Conservation (phyloP, 2,797 vertebrate genomes). For the Triplophysa yarkandensis region DNA sequence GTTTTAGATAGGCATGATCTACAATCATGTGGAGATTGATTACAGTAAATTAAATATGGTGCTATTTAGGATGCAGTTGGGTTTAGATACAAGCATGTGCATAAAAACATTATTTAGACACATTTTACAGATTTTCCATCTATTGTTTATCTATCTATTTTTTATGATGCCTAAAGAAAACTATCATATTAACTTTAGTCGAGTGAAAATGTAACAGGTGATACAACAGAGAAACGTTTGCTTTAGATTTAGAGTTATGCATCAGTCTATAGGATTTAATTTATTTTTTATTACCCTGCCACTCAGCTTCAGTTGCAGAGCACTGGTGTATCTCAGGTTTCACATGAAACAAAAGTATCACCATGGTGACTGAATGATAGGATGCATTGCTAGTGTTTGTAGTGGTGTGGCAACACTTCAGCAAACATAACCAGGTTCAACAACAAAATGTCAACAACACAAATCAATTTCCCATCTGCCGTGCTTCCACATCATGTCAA, state of each 20-base stretch:
- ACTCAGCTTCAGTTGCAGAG: slow-evolving; percentile 33
- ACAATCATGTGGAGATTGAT: background rate
- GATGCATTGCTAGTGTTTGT: background rate
- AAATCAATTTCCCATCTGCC: slow-evolving; percentile 4
- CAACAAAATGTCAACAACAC: background rate
- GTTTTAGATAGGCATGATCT: slow-evolving; percentile 15
- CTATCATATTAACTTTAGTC: no score
- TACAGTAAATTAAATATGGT: background rate
- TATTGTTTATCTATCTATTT: no score
- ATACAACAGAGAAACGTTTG: slow-evolving; percentile 1
- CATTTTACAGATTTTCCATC: no score
- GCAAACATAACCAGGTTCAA: background rate
- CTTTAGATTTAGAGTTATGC: slow-evolving; percentile 14
- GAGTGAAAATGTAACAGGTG: background rate
- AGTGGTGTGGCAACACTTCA: background rate
- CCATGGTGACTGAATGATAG: slow-evolving; percentile 47
- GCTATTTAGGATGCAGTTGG: no score
- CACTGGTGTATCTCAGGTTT: slow-evolving; percentile 53
- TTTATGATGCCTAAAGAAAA: no score
- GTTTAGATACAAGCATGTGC: no score
- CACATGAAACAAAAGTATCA: slow-evolving; percentile 36
- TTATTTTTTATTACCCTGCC: slow-evolving; percentile 54
- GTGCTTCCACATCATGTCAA: background rate
- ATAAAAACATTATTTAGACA: no score
- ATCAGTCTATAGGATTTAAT: slow-evolving; percentile 42